phyloP scores from a whole-genome alignment of 2,888 invertebrate genomes.

The Idaea biselata region DNA sequence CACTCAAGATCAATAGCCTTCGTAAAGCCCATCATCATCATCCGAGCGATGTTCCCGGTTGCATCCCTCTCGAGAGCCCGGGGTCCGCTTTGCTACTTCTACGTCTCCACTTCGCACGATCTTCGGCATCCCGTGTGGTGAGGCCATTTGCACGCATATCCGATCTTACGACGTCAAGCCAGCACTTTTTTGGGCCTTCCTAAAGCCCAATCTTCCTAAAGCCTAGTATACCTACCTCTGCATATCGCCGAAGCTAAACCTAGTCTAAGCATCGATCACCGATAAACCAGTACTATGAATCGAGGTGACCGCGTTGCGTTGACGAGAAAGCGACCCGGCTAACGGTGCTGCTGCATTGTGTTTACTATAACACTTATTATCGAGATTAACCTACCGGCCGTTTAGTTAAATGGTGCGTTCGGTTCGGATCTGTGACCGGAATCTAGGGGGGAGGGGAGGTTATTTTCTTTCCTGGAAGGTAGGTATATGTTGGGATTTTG shows the following conservation, averaged over 20 bases:
- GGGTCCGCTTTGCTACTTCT: too few species aligned
- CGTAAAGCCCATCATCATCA: too few species aligned
- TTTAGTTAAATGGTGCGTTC: not conserved
- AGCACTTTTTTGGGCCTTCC: too few species aligned
- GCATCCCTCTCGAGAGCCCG: too few species aligned
- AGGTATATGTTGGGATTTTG: too few species aligned
- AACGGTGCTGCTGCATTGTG: slow-evolving; percentile 31
- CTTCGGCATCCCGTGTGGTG: too few species aligned
- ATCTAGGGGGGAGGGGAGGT: not conserved
- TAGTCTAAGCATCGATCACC: slow-evolving; percentile 19
- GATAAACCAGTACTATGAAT: slow-evolving; percentile 27
- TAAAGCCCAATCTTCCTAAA: too few species aligned
- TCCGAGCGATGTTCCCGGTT: too few species aligned
- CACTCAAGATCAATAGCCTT: too few species aligned
- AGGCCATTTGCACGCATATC: too few species aligned
- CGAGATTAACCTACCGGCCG: slow-evolving; percentile 7
- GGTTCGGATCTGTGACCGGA: not conserved
- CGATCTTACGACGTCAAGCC: too few species aligned
- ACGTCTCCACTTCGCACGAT: too few species aligned
- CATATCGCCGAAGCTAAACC: slow-evolving; percentile 8
- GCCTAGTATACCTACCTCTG: slow-evolving; percentile 12
- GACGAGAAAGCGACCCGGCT: slow-evolving; percentile 51
- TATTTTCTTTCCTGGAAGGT: not conserved
- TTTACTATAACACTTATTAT: slow-evolving; percentile 22
- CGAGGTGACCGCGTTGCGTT: slow-evolving; percentile 50